Percentiles rank a stretch among this genome's conserved stretches.
These are phyloP conservation scores for Drosophila paramelanica DNA, from an alignment of 2,888 invertebrate genomes.

Conservation along the genomic window DNA sequence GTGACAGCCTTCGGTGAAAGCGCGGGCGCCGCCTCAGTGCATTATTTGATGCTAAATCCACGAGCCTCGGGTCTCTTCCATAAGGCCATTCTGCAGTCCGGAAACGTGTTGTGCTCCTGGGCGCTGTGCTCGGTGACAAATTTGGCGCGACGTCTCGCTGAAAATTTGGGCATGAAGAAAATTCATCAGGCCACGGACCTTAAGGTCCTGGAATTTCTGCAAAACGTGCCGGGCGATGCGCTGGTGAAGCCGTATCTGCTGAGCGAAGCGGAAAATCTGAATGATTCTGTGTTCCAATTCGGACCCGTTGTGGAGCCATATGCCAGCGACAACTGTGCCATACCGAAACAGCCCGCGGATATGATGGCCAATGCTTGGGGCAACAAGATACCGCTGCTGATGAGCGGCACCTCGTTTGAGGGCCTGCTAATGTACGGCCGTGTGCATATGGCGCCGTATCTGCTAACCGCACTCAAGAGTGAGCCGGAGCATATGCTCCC, in stretches of 20 bases:
- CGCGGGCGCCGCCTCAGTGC: constrained; percentile 85
- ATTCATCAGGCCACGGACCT: constrained; percentile 70
- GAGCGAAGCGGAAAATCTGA: constrained; percentile 69
- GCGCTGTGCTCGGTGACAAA: constrained; percentile 64
- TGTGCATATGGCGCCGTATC: constrained; percentile 62
- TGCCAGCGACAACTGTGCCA: constrained; percentile 66
- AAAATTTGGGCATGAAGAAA: constrained; percentile 65
- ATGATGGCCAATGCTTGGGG: constrained; percentile 80
- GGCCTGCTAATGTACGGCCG: constrained; percentile 81
- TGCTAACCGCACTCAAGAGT: constrained; percentile 65
- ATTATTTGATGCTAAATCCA: constrained; percentile 85
- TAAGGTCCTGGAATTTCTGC: constrained; percentile 62
- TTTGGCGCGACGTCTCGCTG: constrained; percentile 76
- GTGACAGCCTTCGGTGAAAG: constrained; percentile 86
- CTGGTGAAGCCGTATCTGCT: constrained; percentile 73
- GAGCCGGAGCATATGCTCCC: constrained; percentile 80
- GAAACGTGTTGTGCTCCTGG: constrained; percentile 79
- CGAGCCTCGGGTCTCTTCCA: constrained; percentile 84
- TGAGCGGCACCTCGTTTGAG: constrained; percentile 83
- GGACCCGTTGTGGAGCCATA: constrained; percentile 83
- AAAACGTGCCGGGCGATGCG: constrained; percentile 54
- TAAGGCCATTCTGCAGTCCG: constrained; percentile 83
- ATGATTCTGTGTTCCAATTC: constrained; percentile 80
- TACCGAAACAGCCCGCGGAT: constrained; percentile 72
- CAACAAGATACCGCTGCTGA: constrained; percentile 81